These are phyloP conservation scores for Tetanocera ferruginea DNA, from an alignment of 2,888 invertebrate genomes.

Conservation along the genomic window DNA sequence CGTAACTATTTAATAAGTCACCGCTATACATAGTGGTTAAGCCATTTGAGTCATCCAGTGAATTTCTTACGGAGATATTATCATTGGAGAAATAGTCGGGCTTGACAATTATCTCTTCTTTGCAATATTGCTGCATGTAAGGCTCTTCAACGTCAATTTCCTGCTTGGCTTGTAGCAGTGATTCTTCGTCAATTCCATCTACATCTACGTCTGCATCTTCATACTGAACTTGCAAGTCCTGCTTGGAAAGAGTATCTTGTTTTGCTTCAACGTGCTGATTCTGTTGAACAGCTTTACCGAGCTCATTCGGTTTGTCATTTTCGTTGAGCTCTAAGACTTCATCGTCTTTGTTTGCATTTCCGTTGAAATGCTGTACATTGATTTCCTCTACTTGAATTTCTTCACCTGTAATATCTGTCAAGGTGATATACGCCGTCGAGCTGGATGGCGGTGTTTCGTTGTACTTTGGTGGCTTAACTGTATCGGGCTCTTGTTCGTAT, in stretches of 20 bases:
- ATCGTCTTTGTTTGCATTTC: background rate
- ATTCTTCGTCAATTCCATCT: background rate
- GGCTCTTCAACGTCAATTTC: background rate
- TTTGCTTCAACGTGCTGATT: background rate
- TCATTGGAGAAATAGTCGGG: background rate
- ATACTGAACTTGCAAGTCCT: background rate
- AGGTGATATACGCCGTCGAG: background rate
- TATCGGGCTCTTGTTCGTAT: background rate
- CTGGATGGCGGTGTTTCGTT: background rate
- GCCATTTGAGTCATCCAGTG: background rate
- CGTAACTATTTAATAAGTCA: background rate
- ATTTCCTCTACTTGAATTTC: conserved; percentile 20
- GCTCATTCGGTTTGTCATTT: background rate
- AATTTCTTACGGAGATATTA: background rate
- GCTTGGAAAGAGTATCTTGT: background rate
- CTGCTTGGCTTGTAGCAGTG: background rate
- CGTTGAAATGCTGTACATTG: background rate
- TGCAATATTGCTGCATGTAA: background rate
- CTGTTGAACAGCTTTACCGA: background rate
- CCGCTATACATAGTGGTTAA: background rate
- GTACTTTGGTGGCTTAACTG: too few relatives aligned
- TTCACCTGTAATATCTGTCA: conserved; percentile 18
- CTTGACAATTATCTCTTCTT: background rate
- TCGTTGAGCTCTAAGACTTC: background rate
- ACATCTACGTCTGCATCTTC: background rate